These are phyloP conservation scores for Pituophis catenifer DNA, from an alignment of 2,113 vertebrate genomes.

Conservation along the genomic window DNA sequence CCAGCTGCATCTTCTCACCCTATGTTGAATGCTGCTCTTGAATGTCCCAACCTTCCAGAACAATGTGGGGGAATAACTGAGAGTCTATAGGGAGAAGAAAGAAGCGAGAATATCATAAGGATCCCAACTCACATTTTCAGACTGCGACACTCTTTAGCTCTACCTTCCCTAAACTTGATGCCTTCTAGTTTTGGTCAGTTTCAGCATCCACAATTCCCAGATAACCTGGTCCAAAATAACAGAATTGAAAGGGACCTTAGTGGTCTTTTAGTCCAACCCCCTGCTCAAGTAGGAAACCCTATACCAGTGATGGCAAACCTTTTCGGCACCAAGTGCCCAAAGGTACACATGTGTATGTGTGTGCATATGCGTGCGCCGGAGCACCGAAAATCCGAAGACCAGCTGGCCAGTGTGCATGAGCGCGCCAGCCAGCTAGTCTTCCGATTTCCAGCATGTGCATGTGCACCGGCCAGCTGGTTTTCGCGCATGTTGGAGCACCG, in stretches of 20 bases:
- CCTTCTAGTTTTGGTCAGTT: not conserved
- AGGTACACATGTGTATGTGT: too few relatives aligned
- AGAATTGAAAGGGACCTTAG: not conserved
- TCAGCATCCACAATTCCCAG: not conserved
- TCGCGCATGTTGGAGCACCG: too few relatives aligned
- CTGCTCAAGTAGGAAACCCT: not conserved
- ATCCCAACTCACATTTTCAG: not conserved
- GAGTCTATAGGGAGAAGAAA: not conserved
- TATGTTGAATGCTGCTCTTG: not conserved
- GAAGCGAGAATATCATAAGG: constrained; percentile 20
- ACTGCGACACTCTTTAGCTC: not conserved
- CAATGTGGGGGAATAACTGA: not conserved
- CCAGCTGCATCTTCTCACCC: not conserved
- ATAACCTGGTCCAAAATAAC: not conserved
- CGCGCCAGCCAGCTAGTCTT: too few relatives aligned
- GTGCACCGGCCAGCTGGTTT: too few relatives aligned
- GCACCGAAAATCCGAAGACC: too few relatives aligned
- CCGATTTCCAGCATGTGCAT: too few relatives aligned
- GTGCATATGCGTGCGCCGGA: too few relatives aligned
- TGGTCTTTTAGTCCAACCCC: not conserved
- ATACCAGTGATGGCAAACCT: too few relatives aligned
- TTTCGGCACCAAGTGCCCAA: too few relatives aligned
- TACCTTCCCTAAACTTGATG: not conserved
- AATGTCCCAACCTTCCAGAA: constrained; percentile 32
- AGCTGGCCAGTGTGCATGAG: too few relatives aligned